Base-by-base conservation (phyloP, 1,140 invertebrate genomes). In the Pygmarrhopalites habei region DNA sequence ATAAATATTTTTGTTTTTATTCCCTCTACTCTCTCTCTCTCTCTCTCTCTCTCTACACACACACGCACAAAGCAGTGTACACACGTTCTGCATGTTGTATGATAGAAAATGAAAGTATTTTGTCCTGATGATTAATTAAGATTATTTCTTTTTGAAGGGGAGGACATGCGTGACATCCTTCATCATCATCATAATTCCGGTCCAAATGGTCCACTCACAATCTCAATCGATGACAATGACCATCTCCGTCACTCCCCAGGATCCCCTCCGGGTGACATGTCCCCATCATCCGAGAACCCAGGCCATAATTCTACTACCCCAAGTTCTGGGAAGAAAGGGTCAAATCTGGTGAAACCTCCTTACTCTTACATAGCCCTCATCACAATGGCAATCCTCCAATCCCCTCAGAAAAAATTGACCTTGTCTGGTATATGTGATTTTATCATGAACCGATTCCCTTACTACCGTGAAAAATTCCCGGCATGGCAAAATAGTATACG, bases 301-400 rank as follows among this genome's bases (percentile, higher is more conserved):
- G 28, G 43, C 17, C 32, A 15, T 5, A 15, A 35, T 35, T 49
- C 32, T 26, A 51, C 43, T 41, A 44, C 52, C 7, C 47, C 58
- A 7, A 64, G 43, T n/a, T 35, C 49, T 28, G 47, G 32, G 39
- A 70, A 72, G 35, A 71, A 73, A 60, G 72, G 70, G 14, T 70
- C 77, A 15, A 78, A 79, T 0, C 65, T 86, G 29, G 89, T 93
- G 15, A 98, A 98, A 74, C 95, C 95, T 1, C 92, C 95, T 0
- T 98, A 97, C 75, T 97, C 93, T 0, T 98, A 98, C 78, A 98
- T 98, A 66, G 94, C 95, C 0, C 80, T 98, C 1, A 98, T 98
- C 70, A 96, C 95, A 0, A 98, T 97, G 95, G 89, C 95, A 17
- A 97, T 99, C 53, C 81, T 97, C 0, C 93, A 98, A 71, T 93